Conservation (phyloP, 2,888 invertebrate genomes). For the Drosophila nr. fundita region DNA sequence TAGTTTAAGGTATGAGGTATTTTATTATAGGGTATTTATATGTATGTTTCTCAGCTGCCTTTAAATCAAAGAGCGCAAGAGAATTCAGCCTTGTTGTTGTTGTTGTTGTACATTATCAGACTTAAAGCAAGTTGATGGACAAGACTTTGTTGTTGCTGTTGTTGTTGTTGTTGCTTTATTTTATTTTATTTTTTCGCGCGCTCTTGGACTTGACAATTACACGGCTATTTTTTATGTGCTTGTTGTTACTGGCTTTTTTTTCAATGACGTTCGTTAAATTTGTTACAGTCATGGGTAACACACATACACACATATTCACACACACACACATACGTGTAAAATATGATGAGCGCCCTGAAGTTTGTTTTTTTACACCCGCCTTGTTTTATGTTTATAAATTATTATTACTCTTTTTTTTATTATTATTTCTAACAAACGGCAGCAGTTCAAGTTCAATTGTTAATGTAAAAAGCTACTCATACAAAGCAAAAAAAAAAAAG, state of each 20-base stretch:
- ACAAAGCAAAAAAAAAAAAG: slow-evolving; percentile 9
- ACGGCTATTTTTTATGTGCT: slow-evolving; percentile 63
- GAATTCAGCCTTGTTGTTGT: slow-evolving; percentile 50
- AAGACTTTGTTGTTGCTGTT: slow-evolving; percentile 35
- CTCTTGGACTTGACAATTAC: slow-evolving; percentile 81
- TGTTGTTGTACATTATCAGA: slow-evolving; percentile 40
- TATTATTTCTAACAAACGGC: slow-evolving; percentile 54
- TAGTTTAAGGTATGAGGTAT: slow-evolving; percentile 15
- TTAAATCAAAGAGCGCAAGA: slow-evolving; percentile 20
- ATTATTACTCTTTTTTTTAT: slow-evolving; percentile 35
- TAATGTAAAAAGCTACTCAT: slow-evolving; percentile 65
- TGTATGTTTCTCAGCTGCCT: slow-evolving; percentile 5
- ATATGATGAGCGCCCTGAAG: slow-evolving; percentile 58
- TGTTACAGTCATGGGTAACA: slow-evolving; percentile 81
- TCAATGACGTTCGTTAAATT: slow-evolving; percentile 81
- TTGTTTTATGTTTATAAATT: slow-evolving; percentile 46
- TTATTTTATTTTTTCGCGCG: slow-evolving; percentile 62
- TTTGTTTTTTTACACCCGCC: slow-evolving; percentile 29
- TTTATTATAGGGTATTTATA: slow-evolving; percentile 23
- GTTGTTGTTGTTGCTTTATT: slow-evolving; percentile 33
- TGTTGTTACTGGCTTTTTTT: slow-evolving; percentile 43
- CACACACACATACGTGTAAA: slow-evolving; percentile 5
- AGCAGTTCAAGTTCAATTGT: slow-evolving; percentile 80
- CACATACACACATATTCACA: slow-evolving; percentile 34
- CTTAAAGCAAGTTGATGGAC: slow-evolving; percentile 53